Conservation (phyloP, 2,888 invertebrate species). For the Augiades crinisus region DNA sequence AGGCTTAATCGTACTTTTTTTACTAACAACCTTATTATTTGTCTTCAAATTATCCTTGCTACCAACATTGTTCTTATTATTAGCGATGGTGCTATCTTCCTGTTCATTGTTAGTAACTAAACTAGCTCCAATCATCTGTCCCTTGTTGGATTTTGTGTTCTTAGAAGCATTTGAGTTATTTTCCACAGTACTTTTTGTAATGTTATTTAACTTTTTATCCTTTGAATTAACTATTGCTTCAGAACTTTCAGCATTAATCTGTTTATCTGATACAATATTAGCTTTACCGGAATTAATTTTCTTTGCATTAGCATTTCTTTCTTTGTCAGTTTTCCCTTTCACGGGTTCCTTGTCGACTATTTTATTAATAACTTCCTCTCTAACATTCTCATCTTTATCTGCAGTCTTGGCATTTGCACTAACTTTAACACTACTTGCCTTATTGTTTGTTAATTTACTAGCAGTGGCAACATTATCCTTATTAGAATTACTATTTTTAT, state of each 20-base stretch:
- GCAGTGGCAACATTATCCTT: background rate
- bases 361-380: background rate
- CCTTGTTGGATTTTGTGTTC: background rate
- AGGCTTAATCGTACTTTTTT: background rate
- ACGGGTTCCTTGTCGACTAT: no score
- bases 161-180: background rate
- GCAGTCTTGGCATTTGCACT: background rate
- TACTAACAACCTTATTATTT: background rate
- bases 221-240: no score
- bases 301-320: no score
- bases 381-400: background rate
- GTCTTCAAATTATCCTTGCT: background rate
- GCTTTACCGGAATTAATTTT: no score
- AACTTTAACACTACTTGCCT: background rate
- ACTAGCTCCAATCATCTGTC: background rate
- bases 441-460: background rate
- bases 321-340: no score
- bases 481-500: background rate
- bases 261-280: no score
- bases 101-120: background rate
- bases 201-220: no score
- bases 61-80: background rate
- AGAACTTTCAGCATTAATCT: no score
- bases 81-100: background rate
- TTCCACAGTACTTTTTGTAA: background rate